Base-by-base conservation (phyloP, 2,888 invertebrate genomes). In the Drosophila suboccidentalis region DNA sequence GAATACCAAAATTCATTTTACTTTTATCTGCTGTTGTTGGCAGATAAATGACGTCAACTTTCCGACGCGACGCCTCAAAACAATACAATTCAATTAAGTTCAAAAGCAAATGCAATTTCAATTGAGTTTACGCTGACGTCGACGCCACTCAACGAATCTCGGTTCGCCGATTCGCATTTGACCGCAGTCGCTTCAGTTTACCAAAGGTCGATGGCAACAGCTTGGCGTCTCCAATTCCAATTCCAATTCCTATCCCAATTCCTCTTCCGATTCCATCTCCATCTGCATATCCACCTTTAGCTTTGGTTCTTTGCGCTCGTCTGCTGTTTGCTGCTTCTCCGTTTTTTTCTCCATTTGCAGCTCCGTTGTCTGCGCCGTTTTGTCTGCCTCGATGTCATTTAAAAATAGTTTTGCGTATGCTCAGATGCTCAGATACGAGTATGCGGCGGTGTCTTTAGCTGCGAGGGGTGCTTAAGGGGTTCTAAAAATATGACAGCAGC, bases 31-130 rank as follows among this genome's bases (percentile, higher is more conserved):
- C 47, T 41, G 63, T 4, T 46, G 39, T 19, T 26, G 72, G 29
- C 49, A 51, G 64, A 46, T 44, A 64, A 64, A 34, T 69, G 69
- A 72, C 58, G 47, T 53, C 41, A 64, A 53, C 49, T 19, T 43
- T 43, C 44, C 38, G 63, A 41, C 63, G 72, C 38, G 63, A 41
- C 67, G 72, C 68, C 55, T 58, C 54, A 38, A 75, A 79, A 83
- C 82, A 85, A 82, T 80, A 81, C 87, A 64, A 78, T 87, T 87
- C 86, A 87, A 87, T 85, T 85, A 82, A 79, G 78, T 71, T 80
- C 64, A 70, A 80, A 85, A 68, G 61, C 69, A 77, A 84, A 79
- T 87, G 85, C 78, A 78, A 82, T 75, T 84, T 75, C 75, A 75
- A 79, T 79, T 74, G 58, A 49, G 43, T 60, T 15, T 13, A 34